A percentile compares a stretch with the other conserved stretches of the same genome.
Evolutionary conservation across 2,888 invertebrate genomes (phyloP).

Genomic region (Nomada fabriciana): DNA sequence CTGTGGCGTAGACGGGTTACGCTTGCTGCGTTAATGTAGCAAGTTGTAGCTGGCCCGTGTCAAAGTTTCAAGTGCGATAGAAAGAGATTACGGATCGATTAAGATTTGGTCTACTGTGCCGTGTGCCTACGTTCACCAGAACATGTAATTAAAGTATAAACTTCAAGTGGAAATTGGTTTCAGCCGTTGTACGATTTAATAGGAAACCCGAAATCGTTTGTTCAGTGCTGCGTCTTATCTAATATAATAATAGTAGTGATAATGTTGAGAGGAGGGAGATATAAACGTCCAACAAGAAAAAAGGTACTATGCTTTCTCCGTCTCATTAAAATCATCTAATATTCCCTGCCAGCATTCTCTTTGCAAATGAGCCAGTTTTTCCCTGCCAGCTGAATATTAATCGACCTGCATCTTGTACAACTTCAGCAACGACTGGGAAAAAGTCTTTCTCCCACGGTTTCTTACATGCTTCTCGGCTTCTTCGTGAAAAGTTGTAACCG

Average conservation of each 20-base stretch:
- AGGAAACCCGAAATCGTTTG: no score
- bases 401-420: not conserved
- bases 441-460: constrained; percentile 26
- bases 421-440: not conserved
- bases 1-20: not conserved
- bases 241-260: no score
- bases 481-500: constrained; percentile 44
- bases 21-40: not conserved
- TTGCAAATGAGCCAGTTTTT: constrained; percentile 21
- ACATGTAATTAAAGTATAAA: not conserved
- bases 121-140: not conserved
- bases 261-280: no score
- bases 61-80: not conserved
- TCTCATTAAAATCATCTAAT: not conserved
- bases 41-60: not conserved
- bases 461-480: constrained; percentile 28
- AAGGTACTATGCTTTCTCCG: not conserved
- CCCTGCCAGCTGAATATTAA: constrained; percentile 16
- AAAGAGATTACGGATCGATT: not conserved
- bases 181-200: no score
- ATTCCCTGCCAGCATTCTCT: not conserved
- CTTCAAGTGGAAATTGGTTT: no score
- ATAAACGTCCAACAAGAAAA: no score
- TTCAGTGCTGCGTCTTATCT: no score
- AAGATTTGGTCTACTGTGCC: not conserved